phyloP scores from a whole-genome alignment of 1,140 invertebrate genomes.

The Aporrectodea caliginosa region DNA sequence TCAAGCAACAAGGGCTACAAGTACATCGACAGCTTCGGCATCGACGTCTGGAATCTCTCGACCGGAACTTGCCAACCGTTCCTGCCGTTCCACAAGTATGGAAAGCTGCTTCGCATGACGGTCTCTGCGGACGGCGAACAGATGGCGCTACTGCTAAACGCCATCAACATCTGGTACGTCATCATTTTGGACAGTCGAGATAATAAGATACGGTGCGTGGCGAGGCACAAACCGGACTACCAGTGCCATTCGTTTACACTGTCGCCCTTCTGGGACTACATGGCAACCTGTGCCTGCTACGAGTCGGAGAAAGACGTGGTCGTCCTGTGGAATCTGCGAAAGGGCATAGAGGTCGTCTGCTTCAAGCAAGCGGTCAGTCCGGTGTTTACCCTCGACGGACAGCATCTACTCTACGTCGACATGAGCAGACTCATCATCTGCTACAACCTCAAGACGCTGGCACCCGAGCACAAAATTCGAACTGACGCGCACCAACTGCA shows the following conservation, averaged over 20 bases:
- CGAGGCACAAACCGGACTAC: background rate
- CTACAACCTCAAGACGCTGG: conserved; percentile 7
- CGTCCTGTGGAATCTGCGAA: conserved; percentile 25
- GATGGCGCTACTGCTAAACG: conserved; percentile 24
- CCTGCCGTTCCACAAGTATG: conserved; percentile 25
- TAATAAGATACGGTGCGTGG: conserved; percentile 11
- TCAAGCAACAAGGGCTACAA: conserved; percentile 23
- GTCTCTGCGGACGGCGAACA: conserved; percentile 21
- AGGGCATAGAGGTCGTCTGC: conserved; percentile 2
- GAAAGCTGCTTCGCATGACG: conserved; percentile 21
- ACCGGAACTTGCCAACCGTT: conserved; percentile 14
- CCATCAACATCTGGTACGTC: conserved; percentile 17
- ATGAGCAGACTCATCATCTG: background rate
- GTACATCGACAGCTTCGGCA: conserved; percentile 31
- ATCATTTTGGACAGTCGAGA: conserved; percentile 18
- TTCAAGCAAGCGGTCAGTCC: conserved; percentile 25
- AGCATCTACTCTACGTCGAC: conserved; percentile 24
- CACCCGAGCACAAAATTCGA: background rate
- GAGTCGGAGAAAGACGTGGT: conserved; percentile 3
- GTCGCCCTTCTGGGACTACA: conserved; percentile 14
- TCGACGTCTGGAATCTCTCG: conserved; percentile 27
- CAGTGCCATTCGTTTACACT: conserved; percentile 6
- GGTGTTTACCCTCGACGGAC: conserved; percentile 18
- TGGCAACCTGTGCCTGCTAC: conserved; percentile 9
- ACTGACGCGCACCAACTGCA: conserved; percentile 16